Evolutionary conservation across 2,113 vertebrate species (phyloP), one percentile per base, ranked within the genome.

Genomic region (Opisthocomus hoazin): DNA sequence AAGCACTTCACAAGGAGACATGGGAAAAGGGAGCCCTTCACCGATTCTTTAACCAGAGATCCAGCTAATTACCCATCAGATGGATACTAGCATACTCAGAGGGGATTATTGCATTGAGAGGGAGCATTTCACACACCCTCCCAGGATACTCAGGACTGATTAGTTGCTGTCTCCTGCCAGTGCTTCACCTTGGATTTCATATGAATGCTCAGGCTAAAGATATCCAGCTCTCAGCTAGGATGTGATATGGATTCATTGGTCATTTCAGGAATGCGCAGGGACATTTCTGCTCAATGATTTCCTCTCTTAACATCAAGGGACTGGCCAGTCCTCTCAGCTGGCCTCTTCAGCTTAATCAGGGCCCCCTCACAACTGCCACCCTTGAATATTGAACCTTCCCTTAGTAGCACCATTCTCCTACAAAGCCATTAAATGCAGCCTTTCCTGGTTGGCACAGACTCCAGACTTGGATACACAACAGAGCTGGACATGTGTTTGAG

Each of bases 11-110:
- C 10, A 23, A 78, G 84, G 73, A 96, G 73, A 89, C 81, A 73
- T 84, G 76, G 80, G 76, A 89, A 87, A 93, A 96, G 80, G 51
- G 73, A 90, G 87, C 82, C 60, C 73, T 82, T 89, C 65, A 11
- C 24, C 11, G 10, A 24, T 91, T 93, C 79, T 82, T 87, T 85
- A 64, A 27, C 30, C 26, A 45, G 39, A 78, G 81, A 39, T 68
- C 30, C 29, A 26, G 83, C 76, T 84, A 66, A 78, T 93, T 86
- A 87, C 76, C 58, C 37, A 26, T 83, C 89, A 93, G 86, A 76
- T 48, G 69, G 83, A 56, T 53, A 37, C 5, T 12, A 78, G 24
- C 1, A 0, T 37, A 20, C 46, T 91, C 45, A 51, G 54, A 69
- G 77, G 78, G 36, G 12, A 4, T 82, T 73, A 32, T 14, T 66